Conservation (phyloP, 2,797 vertebrate species). For the Myotis findleyi region DNA sequence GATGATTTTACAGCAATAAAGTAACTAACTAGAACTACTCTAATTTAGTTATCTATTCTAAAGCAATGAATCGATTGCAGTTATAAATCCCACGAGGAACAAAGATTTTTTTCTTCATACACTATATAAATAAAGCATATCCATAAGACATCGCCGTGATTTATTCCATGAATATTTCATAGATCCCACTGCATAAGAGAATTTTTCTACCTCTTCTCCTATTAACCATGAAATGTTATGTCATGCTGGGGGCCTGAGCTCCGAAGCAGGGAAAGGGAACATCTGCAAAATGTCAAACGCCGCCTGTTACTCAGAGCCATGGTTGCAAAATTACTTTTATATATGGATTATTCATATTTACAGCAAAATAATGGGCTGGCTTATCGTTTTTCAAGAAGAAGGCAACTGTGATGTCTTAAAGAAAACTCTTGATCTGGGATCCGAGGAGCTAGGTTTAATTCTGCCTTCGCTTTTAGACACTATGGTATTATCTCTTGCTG, state of each 20-base stretch:
- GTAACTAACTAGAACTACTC: neutral
- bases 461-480: neutral
- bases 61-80: neutral
- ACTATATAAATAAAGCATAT: neutral
- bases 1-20: neutral
- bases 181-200: neutral
- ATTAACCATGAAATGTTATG: neutral
- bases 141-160: neutral
- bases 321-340: neutral
- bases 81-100: neutral
- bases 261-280: neutral
- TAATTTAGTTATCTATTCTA: neutral
- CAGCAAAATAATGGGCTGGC: neutral
- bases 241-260: neutral
- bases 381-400: neutral
- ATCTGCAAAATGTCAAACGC: neutral
- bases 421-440: neutral
- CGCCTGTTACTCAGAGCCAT: neutral
- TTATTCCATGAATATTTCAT: conserved; percentile 43
- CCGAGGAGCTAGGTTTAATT: neutral
- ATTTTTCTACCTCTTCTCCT: neutral
- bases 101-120: neutral
- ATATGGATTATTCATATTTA: neutral
- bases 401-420: neutral
- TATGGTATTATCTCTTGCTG: neutral